Evolutionary conservation across 37 sponge, comb jelly and placozoan genomes (phyloP).

Genomic region (Halisarca cf. caerulea): DNA sequence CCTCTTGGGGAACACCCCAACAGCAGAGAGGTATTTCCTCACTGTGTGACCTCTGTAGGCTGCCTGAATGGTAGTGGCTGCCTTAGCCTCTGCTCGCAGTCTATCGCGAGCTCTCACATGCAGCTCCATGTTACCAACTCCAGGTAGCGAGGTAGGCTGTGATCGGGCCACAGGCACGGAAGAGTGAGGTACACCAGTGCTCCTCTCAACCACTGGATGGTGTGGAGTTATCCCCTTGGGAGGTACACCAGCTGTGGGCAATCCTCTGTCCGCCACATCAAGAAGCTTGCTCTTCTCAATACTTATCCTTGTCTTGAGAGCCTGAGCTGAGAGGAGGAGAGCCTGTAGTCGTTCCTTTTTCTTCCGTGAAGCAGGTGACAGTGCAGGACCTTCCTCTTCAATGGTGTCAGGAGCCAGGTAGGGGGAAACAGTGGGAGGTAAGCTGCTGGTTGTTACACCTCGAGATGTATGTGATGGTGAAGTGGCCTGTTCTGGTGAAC

Average conservation of each 20-base stretch:
- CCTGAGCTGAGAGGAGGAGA: slow-evolving; percentile 47
- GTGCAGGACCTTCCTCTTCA: background rate
- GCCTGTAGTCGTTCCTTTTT: slow-evolving; percentile 45
- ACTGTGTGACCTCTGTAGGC: slow-evolving; percentile 62
- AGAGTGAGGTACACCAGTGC: background rate
- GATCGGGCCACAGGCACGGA: background rate
- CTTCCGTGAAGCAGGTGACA: background rate
- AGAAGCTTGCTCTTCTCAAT: slow-evolving; percentile 26
- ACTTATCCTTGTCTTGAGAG: slow-evolving; percentile 48
- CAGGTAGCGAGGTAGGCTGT: slow-evolving; percentile 5
- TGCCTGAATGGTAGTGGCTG: slow-evolving; percentile 67
- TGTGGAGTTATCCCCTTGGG: background rate
- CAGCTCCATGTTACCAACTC: slow-evolving; percentile 43
- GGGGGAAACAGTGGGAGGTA: too few relatives aligned
- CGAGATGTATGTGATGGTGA: background rate
- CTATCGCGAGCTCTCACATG: slow-evolving; percentile 23
- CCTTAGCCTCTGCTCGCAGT: slow-evolving; percentile 11
- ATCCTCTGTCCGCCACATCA: background rate
- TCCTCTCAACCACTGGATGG: background rate
- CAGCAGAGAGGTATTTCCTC: background rate
- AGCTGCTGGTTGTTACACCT: too few relatives aligned
- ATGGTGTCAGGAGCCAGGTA: too few relatives aligned
- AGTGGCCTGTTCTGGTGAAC: background rate
- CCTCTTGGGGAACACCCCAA: background rate
- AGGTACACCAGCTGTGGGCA: background rate